Evolutionary conservation across 2,797 vertebrate genomes (phyloP).

Genomic region (Anas flavirostris): DNA sequence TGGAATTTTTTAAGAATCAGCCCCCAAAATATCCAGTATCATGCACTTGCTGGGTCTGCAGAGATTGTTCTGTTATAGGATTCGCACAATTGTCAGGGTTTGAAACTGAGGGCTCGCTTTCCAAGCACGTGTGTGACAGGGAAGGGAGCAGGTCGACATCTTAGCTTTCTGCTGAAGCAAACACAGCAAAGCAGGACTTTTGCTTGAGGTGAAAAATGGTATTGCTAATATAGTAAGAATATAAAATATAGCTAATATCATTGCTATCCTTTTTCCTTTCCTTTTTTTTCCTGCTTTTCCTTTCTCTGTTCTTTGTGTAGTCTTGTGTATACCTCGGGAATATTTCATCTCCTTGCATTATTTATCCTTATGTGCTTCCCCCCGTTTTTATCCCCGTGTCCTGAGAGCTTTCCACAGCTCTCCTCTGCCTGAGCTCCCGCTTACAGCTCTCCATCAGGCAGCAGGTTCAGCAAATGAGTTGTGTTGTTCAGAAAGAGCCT

Average conservation of each 20-base stretch:
- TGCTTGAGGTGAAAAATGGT: background rate
- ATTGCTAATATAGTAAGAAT: background rate
- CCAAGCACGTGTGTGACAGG: background rate
- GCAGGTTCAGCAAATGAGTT: background rate
- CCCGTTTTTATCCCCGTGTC: background rate
- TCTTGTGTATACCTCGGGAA: background rate
- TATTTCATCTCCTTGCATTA: background rate
- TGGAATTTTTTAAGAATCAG: background rate
- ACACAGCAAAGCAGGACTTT: background rate
- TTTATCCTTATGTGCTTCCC: background rate
- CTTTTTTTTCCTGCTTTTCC: accelerated
- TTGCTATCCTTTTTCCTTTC: accelerated
- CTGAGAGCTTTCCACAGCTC: background rate
- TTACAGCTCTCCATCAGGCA: background rate
- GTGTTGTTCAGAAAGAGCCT: background rate
- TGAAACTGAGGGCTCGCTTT: background rate
- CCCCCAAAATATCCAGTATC: background rate
- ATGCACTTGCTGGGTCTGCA: background rate
- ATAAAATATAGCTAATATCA: too few species aligned
- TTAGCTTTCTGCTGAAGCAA: background rate
- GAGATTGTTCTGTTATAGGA: background rate
- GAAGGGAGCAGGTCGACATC: background rate
- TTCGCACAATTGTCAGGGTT: background rate
- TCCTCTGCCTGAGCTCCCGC: background rate
- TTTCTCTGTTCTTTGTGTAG: background rate